These are phyloP conservation scores for Enhydra lutris DNA, from an alignment of 2,113 vertebrate species.

Conservation along the genomic window DNA sequence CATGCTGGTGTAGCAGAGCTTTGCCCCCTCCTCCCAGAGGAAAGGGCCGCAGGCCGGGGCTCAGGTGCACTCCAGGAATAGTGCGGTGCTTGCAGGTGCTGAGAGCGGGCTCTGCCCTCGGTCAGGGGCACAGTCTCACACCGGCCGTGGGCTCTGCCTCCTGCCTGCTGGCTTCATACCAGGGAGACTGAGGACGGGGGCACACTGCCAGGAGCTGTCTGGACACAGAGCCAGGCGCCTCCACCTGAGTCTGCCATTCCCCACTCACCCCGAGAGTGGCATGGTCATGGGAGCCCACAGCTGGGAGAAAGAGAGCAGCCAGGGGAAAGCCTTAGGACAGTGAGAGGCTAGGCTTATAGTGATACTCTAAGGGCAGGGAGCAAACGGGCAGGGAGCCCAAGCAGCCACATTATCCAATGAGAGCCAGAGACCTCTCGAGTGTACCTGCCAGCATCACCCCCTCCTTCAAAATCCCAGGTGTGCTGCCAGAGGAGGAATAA, in stretches of 20 bases:
- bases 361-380: background rate
- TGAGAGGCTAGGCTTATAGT: background rate
- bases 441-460: rapidly evolving
- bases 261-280: background rate
- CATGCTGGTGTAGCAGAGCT: conserved; percentile 41
- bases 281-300: rapidly evolving
- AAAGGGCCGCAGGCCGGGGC: background rate
- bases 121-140: too few species aligned
- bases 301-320: background rate
- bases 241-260: rapidly evolving
- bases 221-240: rapidly evolving
- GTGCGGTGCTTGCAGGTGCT: rapidly evolving
- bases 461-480: background rate
- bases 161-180: rapidly evolving
- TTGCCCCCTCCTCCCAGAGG: background rate
- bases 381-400: background rate
- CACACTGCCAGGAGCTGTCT: rapidly evolving
- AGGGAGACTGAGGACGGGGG: background rate
- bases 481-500: background rate
- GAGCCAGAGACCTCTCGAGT: background rate
- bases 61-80: background rate
- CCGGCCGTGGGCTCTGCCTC: background rate
- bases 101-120: rapidly evolving
- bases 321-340: background rate
- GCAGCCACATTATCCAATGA: rapidly evolving